Base-by-base conservation (phyloP, 2,888 invertebrate species). In the Tillus elongatus region DNA sequence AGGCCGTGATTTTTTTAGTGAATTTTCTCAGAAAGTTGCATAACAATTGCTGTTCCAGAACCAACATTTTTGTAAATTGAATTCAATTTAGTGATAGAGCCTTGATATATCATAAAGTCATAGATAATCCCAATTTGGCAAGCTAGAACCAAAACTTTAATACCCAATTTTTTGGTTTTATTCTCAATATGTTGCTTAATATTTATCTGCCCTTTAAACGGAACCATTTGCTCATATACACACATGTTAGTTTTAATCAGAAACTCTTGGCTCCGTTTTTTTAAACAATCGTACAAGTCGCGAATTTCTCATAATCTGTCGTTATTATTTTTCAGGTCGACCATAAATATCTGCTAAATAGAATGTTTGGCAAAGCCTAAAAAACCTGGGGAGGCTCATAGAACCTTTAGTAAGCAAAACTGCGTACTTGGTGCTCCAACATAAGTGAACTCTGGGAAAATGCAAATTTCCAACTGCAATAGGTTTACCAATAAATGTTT, bases 1-100 rank as follows among this genome's bases (percentile, higher is more conserved):
- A 19, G n/a, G 24, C 24, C 24, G 24, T 19, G 24, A 19, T 19
- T 19, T 19, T 19, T 19, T 19, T n/a, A n/a, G 24, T 19, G n/a
- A 19, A 19, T 19, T n/a, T n/a, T 19, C 24, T 19, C 24, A 6
- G 24, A 19, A 19, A 19, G 24, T n/a, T 19, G 24, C 24, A 19
- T 19, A 19, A 19, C 24, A 19, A 19, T 8, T 19, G 24, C 24
- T 19, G 24, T n/a, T 19, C 24, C 24, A n/a, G 24, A 19, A 19
- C 24, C 24, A n/a, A 19, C 6, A 19, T 19, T 19, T 19, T 19
- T 19, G 24, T 19, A 19, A 19, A 19, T n/a, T 19, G 24, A n/a
- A 8, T 19, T 19, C 24, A 19, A 19, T 19, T 19, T n/a, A 19
- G 24, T 19, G 24, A n/a, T 19, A 19, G 24, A 19, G n/a, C 24